Evolutionary conservation across 2,888 invertebrate genomes (phyloP).

Genomic region (Osmoderma eremita): DNA sequence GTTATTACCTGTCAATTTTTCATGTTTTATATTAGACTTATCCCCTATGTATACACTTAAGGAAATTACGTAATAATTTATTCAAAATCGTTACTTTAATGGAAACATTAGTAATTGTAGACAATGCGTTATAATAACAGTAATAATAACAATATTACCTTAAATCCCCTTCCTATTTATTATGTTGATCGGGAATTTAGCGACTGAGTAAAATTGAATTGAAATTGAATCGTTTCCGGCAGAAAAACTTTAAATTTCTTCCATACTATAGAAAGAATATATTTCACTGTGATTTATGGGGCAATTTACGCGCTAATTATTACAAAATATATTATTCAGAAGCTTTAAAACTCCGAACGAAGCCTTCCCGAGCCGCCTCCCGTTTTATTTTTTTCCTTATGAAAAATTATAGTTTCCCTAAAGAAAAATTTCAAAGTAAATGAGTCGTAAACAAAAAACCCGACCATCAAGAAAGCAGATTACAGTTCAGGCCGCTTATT

Average conservation of each 20-base stretch:
- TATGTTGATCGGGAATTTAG: background rate
- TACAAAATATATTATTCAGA: constrained; percentile 28
- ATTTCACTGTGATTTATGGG: background rate
- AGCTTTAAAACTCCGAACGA: constrained; percentile 35
- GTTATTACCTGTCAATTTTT: too few relatives aligned
- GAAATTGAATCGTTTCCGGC: background rate
- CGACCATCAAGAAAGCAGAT: constrained; percentile 61
- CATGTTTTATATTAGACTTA: too few relatives aligned
- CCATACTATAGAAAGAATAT: background rate
- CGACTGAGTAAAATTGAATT: background rate
- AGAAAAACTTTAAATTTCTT: background rate
- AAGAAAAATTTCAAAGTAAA: constrained; percentile 60
- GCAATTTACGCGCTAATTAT: constrained; percentile 30
- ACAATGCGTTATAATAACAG: too few relatives aligned
- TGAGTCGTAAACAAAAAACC: constrained; percentile 62
- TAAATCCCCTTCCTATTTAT: background rate
- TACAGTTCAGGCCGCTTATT: constrained; percentile 62
- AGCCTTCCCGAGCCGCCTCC: constrained; percentile 13
- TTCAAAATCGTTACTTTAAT: constrained; percentile 29
- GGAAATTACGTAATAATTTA: constrained; percentile 33
- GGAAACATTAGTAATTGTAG: constrained; percentile 36
- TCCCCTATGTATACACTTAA: constrained; percentile 38
- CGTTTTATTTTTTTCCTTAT: constrained; percentile 45
- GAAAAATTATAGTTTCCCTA: constrained; percentile 55
- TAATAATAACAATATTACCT: too few relatives aligned